A percentile compares a stretch with the other conserved stretches of the same genome.
Evolutionary conservation across 1,140 invertebrate genomes (phyloP).

Genomic region (Zaprionus kolodkinae): DNA sequence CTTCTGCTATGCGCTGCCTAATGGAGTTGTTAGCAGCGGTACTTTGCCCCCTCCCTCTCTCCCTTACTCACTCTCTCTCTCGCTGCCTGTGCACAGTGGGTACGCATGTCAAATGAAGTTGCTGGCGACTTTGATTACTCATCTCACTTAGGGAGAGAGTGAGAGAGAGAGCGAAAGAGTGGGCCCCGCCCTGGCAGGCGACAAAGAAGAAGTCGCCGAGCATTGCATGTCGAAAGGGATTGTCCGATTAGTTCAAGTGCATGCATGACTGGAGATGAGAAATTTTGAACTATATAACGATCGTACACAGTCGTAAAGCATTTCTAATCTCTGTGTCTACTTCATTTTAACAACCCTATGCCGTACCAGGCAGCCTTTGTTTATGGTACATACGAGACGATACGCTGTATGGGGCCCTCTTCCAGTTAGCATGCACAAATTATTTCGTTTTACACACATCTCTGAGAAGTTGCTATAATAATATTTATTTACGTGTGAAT

Average conservation of each 20-base stretch:
- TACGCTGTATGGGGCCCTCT: background rate
- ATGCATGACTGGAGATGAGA: constrained; percentile 28
- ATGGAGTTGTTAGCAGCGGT: constrained; percentile 61
- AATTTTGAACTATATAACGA: background rate
- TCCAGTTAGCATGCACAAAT: background rate
- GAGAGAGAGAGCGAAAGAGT: background rate
- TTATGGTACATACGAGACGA: background rate
- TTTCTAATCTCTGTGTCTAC: background rate
- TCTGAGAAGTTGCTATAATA: background rate
- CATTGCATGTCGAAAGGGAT: constrained; percentile 27
- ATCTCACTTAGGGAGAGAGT: background rate
- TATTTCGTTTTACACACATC: background rate
- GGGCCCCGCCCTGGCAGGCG: background rate
- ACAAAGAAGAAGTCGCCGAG: constrained; percentile 20
- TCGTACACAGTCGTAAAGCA: background rate
- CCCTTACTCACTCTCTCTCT: background rate
- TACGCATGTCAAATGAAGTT: constrained; percentile 62
- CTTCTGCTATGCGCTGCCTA: constrained; percentile 27
- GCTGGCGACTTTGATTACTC: constrained; percentile 39
- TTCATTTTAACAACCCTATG: background rate
- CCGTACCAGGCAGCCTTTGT: background rate
- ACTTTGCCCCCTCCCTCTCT: constrained; percentile 14
- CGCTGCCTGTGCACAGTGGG: constrained; percentile 40
- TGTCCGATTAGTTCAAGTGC: constrained; percentile 29
- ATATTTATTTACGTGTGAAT: constrained; percentile 4